Conservation (phyloP, 1,140 invertebrate genomes). For the Portunus trituberculatus region DNA sequence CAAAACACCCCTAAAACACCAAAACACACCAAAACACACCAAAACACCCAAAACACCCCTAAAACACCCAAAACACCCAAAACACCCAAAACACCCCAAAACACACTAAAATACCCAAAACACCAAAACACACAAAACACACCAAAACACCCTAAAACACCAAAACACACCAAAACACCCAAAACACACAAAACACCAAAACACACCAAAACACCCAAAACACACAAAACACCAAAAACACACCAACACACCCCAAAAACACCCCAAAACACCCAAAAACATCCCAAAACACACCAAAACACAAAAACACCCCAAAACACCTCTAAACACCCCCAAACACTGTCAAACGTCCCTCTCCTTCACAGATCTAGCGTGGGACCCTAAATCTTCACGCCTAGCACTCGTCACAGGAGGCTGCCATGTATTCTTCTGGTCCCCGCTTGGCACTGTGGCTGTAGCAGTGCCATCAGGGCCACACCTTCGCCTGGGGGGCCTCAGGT, state of each 20-base stretch:
- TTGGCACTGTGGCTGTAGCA: slow-evolving; percentile 60
- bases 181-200: background rate
- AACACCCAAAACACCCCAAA: no score
- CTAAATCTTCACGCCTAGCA: slow-evolving; percentile 53
- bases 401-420: slow-evolving; percentile 60
- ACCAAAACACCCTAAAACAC: background rate
- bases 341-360: background rate
- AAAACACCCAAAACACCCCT: background rate
- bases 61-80: no score
- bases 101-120: no score
- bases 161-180: background rate
- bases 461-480: slow-evolving; percentile 57
- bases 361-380: slow-evolving; percentile 65
- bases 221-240: background rate
- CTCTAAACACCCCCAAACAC: background rate
- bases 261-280: background rate
- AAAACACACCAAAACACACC: background rate
- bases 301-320: background rate
- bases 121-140: background rate
- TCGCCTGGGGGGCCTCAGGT: slow-evolving; percentile 53
- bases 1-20: no score
- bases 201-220: background rate
- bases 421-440: slow-evolving; percentile 70
- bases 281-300: background rate
- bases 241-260: background rate